Base-by-base conservation (phyloP, 2,888 invertebrate species). In the Cylindroiulus punctatus region DNA sequence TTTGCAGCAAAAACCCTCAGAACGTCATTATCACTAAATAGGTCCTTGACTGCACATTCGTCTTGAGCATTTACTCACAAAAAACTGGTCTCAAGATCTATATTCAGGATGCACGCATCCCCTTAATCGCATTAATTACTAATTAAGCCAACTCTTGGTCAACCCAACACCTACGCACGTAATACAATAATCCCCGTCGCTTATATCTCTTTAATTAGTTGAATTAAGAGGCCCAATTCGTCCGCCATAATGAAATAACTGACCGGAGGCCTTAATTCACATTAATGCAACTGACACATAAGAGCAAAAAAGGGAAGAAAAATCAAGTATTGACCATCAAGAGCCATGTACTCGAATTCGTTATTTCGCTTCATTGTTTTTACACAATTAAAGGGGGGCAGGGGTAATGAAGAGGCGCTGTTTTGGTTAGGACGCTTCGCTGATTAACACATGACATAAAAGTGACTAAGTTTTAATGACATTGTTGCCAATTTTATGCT, bases 121-220 rank as follows among this genome's bases (percentile, higher is more conserved):
- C 26, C 5, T 26, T 65, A 22, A 65, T 65, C 12, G 8, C 65
- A 65, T 65, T 65, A 65, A 65, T 65, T 65, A 10, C 65, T 22
- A 65, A 65, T 65, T 65, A 65, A 65, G 26, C 65, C 8, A 12
- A 10, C 65, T 65, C 12, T 65, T 12, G 65, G 65, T 26, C 26
- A 65, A 65, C 8, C 47, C 47, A 65, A 26, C 10, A 47, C 14
- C 47, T 14, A 1, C 10, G 5, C 5, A 1, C 47, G 65, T 65
- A 65, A 65, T 65, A 65, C 65, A 26, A 65, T 65, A 65, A 65
- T 65, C 57, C 65, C 26, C 65, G 26, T 26, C 65, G 26, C 8
- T 65, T 65, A 26, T 65, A 65, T 65, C 22, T 22, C 26, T 65
- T 65, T 65, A 65, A 65, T 65, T 65, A 65, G 65, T 65, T 26